A percentile compares a stretch with the other conserved stretches of the same genome.
Conservation (phyloP, 2,797 vertebrate genomes). For the Melanogrammus aeglefinus region DNA sequence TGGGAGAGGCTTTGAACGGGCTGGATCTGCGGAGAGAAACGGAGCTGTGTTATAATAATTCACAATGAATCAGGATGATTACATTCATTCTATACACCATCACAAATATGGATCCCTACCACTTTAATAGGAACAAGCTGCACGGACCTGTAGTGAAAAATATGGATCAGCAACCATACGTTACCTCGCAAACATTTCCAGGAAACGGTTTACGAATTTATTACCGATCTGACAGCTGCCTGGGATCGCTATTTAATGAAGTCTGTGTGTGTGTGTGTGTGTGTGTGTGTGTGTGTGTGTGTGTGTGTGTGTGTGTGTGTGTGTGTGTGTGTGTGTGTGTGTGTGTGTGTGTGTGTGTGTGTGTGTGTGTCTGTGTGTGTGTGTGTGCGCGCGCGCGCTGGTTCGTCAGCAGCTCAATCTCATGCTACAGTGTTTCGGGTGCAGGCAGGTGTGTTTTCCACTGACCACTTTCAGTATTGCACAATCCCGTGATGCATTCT, state of each 20-base stretch:
- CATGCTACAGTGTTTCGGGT: background rate
- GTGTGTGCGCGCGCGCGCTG: background rate
- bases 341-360: background rate
- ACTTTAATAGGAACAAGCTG: background rate
- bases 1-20: too few species aligned
- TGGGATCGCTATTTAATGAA: background rate
- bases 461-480: background rate
- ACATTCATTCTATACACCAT: background rate
- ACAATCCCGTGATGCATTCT: background rate
- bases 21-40: background rate
- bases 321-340: background rate
- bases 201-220: background rate
- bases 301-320: background rate
- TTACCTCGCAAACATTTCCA: background rate
- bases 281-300: background rate
- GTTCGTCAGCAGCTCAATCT: background rate
- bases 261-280: background rate
- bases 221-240: constrained; percentile 1
- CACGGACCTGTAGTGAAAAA: background rate
- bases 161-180: background rate
- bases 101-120: background rate
- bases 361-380: background rate
- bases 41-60: background rate
- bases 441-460: background rate
- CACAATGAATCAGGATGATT: background rate